Conservation (phyloP, 2,888 invertebrate species). For the Scaptomyza caliginosa region DNA sequence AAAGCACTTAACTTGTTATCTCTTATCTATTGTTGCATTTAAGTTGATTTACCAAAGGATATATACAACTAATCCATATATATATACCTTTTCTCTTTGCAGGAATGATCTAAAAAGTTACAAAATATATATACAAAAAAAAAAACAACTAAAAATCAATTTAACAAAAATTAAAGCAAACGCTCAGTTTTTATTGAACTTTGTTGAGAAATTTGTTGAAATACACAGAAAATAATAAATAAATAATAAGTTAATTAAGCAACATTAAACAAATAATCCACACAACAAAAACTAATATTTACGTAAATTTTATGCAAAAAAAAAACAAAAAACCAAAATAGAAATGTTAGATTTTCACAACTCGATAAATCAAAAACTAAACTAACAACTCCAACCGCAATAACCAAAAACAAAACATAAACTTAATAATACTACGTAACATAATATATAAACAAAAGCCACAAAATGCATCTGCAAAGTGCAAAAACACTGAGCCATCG, state of each 20-base stretch:
- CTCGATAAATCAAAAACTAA: slow-evolving; percentile 55
- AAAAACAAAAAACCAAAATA: too few relatives aligned
- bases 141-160: not conserved
- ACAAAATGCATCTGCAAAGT: slow-evolving; percentile 55
- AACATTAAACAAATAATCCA: slow-evolving; percentile 58
- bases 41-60: too few relatives aligned
- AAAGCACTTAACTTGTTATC: not conserved
- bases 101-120: slow-evolving; percentile 47
- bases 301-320: slow-evolving; percentile 60
- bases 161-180: slow-evolving; percentile 16
- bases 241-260: slow-evolving; percentile 55
- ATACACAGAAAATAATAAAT: slow-evolving; percentile 23
- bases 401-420: slow-evolving; percentile 14
- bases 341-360: slow-evolving; percentile 68
- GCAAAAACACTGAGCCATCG: slow-evolving; percentile 59
- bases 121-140: slow-evolving; percentile 15
- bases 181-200: slow-evolving; percentile 55
- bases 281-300: slow-evolving; percentile 35
- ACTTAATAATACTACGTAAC: slow-evolving; percentile 2
- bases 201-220: slow-evolving; percentile 64
- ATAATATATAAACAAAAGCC: slow-evolving; percentile 43
- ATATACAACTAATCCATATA: too few relatives aligned
- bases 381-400: slow-evolving; percentile 38
- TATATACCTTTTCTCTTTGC: slow-evolving; percentile 49
- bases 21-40: not conserved